A percentile compares a stretch with the other conserved stretches of the same genome.
Conservation (phyloP, 2,888 invertebrate genomes). For the Antheraea assamensis region DNA sequence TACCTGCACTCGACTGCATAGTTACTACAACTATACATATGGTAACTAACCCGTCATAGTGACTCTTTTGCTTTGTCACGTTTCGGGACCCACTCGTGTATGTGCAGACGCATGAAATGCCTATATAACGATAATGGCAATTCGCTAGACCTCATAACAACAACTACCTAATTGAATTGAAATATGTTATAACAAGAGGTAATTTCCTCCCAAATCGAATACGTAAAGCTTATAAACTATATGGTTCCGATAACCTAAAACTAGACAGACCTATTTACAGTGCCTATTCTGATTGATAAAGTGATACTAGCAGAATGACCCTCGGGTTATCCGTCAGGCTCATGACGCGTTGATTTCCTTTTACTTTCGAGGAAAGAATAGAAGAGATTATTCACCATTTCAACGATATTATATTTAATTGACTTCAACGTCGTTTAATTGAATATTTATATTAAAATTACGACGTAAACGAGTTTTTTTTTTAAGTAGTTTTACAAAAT, state of each 20-base stretch:
- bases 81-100: no score
- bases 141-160: constrained; percentile 42
- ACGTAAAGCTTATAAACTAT: constrained; percentile 45
- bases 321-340: constrained; percentile 53
- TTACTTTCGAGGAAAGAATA: background rate
- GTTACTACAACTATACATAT: no score
- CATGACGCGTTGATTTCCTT: background rate
- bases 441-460: background rate
- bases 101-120: no score
- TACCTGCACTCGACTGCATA: no score
- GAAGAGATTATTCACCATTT: background rate
- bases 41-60: no score
- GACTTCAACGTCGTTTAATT: no score
- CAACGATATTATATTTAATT: no score
- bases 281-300: constrained; percentile 69
- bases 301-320: constrained; percentile 53
- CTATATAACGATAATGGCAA: constrained; percentile 43
- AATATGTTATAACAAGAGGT: constrained; percentile 41
- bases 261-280: constrained; percentile 58
- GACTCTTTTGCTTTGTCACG: no score
- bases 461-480: no score
- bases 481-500: no score
- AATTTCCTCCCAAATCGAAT: constrained; percentile 52
- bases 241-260: constrained; percentile 53
- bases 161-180: constrained; percentile 35